These are phyloP conservation scores for Nicator chloris DNA, from an alignment of 2,113 vertebrate species.

Conservation along the genomic window DNA sequence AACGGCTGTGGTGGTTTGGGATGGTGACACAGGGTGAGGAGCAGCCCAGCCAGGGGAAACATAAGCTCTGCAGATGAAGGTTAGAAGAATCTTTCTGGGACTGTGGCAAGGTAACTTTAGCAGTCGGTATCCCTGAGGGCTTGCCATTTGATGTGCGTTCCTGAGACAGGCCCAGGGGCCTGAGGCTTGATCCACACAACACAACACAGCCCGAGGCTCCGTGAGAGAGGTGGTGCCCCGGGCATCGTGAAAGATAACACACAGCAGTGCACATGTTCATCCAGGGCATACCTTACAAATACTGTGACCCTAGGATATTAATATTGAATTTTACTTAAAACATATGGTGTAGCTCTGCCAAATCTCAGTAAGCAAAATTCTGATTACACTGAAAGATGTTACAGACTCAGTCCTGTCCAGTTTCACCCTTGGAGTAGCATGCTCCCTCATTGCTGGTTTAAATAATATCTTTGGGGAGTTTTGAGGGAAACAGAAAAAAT, in stretches of 20 bases:
- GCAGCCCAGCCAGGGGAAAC: not conserved
- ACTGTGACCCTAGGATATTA: not conserved
- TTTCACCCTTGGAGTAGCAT: not conserved
- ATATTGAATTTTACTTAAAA: not conserved
- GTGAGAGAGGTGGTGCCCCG: accelerated
- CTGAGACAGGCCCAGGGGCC: not conserved
- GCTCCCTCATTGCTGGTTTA: not conserved
- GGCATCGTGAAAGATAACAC: not conserved
- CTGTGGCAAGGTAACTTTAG: not conserved
- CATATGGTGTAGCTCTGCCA: not conserved
- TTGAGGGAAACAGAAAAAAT: not conserved
- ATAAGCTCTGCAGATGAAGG: not conserved
- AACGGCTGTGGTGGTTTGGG: not conserved
- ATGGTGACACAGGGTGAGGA: not conserved
- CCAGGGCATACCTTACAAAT: not conserved
- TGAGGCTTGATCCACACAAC: not conserved
- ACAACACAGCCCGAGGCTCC: not conserved
- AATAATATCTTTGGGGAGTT: not conserved
- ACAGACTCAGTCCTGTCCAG: not conserved
- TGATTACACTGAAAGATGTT: not conserved
- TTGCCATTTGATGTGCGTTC: accelerated
- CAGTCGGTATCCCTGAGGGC: not conserved
- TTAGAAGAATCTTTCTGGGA: not conserved
- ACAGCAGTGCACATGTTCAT: not conserved
- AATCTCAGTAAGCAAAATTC: not conserved